Conservation (phyloP, 2,113 vertebrate species). For the Geothlypis trichas region DNA sequence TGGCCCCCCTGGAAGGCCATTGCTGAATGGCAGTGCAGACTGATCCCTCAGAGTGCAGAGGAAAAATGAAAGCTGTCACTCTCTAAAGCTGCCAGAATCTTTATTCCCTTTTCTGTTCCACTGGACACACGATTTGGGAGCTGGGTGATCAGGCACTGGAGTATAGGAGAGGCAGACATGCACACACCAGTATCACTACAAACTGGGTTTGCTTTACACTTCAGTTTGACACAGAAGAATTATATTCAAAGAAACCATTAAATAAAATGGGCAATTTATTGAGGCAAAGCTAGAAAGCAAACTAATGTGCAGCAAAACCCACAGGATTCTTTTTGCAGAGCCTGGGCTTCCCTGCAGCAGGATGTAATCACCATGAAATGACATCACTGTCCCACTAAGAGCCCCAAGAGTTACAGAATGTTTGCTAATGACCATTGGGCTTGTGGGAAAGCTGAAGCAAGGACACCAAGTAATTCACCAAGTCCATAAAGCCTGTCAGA, state of each 20-base stretch:
- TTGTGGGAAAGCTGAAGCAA: not conserved
- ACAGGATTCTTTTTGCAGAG: not conserved
- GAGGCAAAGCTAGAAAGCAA: not conserved
- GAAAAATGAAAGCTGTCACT: not conserved
- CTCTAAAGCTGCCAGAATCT: not conserved
- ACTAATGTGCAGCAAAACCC: not conserved
- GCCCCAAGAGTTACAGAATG: not conserved
- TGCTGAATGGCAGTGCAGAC: not conserved
- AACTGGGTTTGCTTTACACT: not conserved
- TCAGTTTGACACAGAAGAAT: not conserved
- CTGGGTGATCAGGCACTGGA: not conserved
- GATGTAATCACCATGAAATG: not conserved
- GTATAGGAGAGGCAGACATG: not conserved
- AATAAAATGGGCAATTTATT: not conserved
- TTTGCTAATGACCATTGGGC: not conserved
- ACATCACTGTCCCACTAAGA: not conserved
- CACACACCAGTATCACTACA: not conserved
- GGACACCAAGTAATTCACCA: not conserved
- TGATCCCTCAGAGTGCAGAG: not conserved
- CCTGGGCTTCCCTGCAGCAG: not conserved
- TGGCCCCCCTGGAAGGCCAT: not conserved
- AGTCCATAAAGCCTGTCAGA: not conserved
- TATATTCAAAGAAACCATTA: not conserved
- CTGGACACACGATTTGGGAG: not conserved
- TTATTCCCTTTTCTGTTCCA: not conserved